Percentiles rank a stretch among this genome's conserved stretches.
Evolutionary conservation across 1,140 invertebrate genomes (phyloP).

Genomic region (Drosophila dunni): DNA sequence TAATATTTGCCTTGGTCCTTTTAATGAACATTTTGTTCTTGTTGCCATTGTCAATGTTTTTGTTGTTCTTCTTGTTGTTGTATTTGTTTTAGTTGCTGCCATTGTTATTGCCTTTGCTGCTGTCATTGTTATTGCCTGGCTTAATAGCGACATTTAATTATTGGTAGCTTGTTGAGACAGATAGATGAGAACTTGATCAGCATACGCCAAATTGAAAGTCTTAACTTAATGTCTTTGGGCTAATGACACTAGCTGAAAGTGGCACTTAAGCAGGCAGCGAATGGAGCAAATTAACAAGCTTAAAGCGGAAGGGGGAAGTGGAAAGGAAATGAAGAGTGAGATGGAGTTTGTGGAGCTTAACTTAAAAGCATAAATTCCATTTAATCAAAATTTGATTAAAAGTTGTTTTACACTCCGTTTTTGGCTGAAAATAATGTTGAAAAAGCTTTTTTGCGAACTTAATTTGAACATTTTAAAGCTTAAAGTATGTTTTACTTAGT

Average conservation of each 20-base stretch:
- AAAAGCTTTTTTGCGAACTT: too few relatives aligned
- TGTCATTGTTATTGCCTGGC: constrained; percentile 13
- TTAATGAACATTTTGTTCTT: constrained; percentile 57
- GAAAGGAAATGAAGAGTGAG: too few relatives aligned
- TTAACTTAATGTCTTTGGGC: constrained; percentile 3
- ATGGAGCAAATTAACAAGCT: neutral
- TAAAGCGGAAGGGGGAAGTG: neutral
- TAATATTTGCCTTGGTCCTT: constrained; percentile 67
- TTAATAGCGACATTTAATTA: constrained; percentile 57
- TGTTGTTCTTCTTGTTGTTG: constrained; percentile 12
- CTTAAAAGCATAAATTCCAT: too few relatives aligned
- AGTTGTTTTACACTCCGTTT: too few relatives aligned
- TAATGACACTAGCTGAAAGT: constrained; percentile 10
- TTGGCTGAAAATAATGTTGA: too few relatives aligned
- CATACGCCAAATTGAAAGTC: constrained; percentile 27
- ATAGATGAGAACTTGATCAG: constrained; percentile 37
- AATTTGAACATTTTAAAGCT: too few relatives aligned
- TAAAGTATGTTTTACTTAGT: too few relatives aligned
- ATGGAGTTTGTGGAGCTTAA: neutral
- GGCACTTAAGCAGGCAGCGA: neutral
- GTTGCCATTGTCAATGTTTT: constrained; percentile 7
- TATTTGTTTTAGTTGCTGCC: constrained; percentile 17
- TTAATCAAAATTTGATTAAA: too few relatives aligned
- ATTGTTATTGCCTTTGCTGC: constrained; percentile 19
- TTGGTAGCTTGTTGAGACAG: constrained; percentile 20